Evolutionary conservation across 2,113 vertebrate genomes (phyloP).

Genomic region (Dipodomys merriami): DNA sequence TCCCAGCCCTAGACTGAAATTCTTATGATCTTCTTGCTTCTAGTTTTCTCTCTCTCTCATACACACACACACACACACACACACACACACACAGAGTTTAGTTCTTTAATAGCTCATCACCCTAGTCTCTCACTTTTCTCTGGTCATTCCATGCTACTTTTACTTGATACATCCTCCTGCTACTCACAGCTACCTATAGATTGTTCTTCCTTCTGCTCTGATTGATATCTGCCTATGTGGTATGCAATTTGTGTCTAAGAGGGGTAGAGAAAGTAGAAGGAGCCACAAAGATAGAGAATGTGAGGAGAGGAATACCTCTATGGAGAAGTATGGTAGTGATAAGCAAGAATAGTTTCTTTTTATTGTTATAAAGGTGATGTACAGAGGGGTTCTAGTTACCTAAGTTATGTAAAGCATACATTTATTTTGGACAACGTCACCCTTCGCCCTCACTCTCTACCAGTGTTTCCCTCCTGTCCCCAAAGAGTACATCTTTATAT

Average conservation of each 20-base stretch:
- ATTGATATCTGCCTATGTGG: background rate
- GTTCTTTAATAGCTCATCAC: background rate
- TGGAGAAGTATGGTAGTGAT: too few relatives aligned
- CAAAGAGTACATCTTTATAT: background rate
- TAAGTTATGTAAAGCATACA: too few relatives aligned
- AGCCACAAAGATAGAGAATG: background rate
- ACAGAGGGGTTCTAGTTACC: too few relatives aligned
- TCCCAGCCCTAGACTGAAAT: background rate
- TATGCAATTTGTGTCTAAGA: background rate
- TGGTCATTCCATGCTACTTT: background rate
- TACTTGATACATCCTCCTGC: background rate
- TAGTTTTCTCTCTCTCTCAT: too few relatives aligned
- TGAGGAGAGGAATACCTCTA: background rate
- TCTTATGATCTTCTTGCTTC: background rate
- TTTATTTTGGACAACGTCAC: too few relatives aligned
- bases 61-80: too few relatives aligned
- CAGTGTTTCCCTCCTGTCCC: too few relatives aligned
- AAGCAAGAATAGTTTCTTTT: too few relatives aligned
- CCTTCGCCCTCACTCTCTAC: too few relatives aligned
- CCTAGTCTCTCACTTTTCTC: background rate
- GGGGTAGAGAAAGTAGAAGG: background rate
- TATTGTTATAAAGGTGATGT: too few relatives aligned
- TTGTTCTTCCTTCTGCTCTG: background rate
- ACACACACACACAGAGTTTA: too few relatives aligned
- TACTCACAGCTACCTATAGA: background rate